Conservation (phyloP, 2,113 vertebrate genomes). For the Cynopterus brachyotis region DNA sequence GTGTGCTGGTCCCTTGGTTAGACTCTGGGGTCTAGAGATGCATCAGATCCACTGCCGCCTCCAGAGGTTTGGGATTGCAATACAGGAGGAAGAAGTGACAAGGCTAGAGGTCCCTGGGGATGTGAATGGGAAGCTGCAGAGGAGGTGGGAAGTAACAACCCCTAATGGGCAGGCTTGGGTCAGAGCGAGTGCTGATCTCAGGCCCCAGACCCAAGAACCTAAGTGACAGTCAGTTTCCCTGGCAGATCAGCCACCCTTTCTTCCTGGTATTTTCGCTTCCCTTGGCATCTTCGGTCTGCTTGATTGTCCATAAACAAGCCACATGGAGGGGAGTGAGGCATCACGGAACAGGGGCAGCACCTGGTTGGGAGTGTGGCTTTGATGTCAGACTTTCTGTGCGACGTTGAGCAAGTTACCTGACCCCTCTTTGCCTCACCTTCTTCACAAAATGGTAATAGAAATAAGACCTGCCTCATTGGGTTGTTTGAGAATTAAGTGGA, state of each 20-base stretch:
- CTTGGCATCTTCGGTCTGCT: not conserved
- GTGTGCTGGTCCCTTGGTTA: not conserved
- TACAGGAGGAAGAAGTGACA: not conserved
- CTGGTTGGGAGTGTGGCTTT: not conserved
- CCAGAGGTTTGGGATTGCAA: not conserved
- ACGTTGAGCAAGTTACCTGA: not conserved
- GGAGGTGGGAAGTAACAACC: not conserved
- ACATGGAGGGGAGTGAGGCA: fast-evolving
- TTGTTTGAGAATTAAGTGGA: not conserved
- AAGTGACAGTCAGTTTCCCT: not conserved
- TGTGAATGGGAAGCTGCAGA: not conserved
- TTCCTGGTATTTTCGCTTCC: not conserved
- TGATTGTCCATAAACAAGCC: not conserved
- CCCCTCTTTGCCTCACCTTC: not conserved
- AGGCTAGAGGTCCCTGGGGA: not conserved
- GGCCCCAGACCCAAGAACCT: not conserved
- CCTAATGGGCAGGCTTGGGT: not conserved
- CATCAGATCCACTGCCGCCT: not conserved
- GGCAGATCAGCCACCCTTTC: fast-evolving
- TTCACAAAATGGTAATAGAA: not conserved
- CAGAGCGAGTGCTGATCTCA: not conserved
- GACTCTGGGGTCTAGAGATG: not conserved
- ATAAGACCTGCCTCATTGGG: not conserved
- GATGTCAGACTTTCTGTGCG: not conserved
- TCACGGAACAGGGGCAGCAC: not conserved